phyloP scores from a whole-genome alignment of 1,140 invertebrate genomes.

The Trypoxylus dichotomus region DNA sequence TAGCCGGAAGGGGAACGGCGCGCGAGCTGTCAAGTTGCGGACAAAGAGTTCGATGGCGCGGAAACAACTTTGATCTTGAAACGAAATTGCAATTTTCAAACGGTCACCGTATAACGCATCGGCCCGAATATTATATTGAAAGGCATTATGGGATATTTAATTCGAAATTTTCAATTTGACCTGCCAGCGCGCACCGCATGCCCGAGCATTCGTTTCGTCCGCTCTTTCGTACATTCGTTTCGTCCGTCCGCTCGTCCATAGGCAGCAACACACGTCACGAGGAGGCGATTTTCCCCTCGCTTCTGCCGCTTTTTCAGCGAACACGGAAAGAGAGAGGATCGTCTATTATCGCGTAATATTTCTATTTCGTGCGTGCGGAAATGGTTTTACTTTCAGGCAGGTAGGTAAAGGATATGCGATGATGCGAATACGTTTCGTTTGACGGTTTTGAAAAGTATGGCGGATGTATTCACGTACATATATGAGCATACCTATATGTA shows the following conservation, averaged over 20 bases:
- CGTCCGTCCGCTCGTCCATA: background rate
- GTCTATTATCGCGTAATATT: slow-evolving; percentile 25
- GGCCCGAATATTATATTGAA: slow-evolving; percentile 48
- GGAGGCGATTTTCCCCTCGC: background rate
- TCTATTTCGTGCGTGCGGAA: slow-evolving; percentile 15
- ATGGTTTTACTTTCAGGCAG: slow-evolving; percentile 19
- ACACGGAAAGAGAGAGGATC: background rate
- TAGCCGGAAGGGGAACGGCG: slow-evolving; percentile 31
- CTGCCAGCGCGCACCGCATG: slow-evolving; percentile 9
- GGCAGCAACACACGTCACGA: background rate
- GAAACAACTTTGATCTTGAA: slow-evolving; percentile 50
- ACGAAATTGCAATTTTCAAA: slow-evolving; percentile 52
- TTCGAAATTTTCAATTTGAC: slow-evolving; percentile 39
- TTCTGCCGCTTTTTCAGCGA: background rate
- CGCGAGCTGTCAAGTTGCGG: slow-evolving; percentile 36
- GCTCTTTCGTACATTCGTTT: background rate
- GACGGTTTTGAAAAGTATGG: background rate
- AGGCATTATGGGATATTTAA: slow-evolving; percentile 47
- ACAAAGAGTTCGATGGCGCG: slow-evolving; percentile 45
- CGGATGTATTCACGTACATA: no score
- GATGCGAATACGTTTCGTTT: background rate
- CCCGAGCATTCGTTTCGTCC: background rate
- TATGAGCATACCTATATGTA: no score
- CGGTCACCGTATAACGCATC: slow-evolving; percentile 47
- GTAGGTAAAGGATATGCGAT: background rate